A percentile compares a stretch with the other conserved stretches of the same genome.
These are phyloP conservation scores for Cyphomyrus discorhynchus DNA, from an alignment of 2,113 vertebrate species.

Conservation along the genomic window DNA sequence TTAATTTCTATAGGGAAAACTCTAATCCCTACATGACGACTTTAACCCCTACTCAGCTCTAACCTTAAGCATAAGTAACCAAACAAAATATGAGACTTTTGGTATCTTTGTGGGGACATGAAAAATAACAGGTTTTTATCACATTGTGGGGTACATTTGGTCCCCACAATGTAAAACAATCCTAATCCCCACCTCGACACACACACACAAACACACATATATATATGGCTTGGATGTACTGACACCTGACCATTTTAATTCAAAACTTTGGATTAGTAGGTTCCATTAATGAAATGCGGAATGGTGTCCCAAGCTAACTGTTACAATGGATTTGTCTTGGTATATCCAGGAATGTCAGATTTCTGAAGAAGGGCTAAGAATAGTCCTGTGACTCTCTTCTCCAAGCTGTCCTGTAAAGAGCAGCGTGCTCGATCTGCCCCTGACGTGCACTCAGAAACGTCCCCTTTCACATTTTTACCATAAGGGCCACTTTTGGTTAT, in stretches of 20 bases:
- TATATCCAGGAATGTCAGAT: not conserved
- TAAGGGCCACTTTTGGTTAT: not conserved
- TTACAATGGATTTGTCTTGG: not conserved
- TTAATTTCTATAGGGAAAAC: no score
- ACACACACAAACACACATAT: no score
- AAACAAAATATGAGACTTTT: no score
- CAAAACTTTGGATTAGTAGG: not conserved
- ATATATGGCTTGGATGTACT: not conserved
- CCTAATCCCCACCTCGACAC: no score
- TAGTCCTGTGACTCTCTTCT: not conserved
- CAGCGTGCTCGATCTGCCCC: not conserved
- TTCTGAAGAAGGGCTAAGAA: not conserved
- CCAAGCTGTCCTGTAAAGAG: not conserved
- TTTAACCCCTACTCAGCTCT: no score
- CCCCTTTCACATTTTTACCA: not conserved
- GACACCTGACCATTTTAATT: not conserved
- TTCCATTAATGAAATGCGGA: not conserved
- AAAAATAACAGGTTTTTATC: no score
- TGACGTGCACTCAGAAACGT: not conserved
- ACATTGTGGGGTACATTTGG: no score
- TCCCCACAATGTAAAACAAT: no score
- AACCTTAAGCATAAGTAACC: no score
- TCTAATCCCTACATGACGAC: no score
- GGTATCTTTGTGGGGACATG: no score
- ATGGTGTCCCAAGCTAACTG: not conserved